Base-by-base conservation (phyloP, 2,888 invertebrate genomes). In the Quadroppia sp. region DNA sequence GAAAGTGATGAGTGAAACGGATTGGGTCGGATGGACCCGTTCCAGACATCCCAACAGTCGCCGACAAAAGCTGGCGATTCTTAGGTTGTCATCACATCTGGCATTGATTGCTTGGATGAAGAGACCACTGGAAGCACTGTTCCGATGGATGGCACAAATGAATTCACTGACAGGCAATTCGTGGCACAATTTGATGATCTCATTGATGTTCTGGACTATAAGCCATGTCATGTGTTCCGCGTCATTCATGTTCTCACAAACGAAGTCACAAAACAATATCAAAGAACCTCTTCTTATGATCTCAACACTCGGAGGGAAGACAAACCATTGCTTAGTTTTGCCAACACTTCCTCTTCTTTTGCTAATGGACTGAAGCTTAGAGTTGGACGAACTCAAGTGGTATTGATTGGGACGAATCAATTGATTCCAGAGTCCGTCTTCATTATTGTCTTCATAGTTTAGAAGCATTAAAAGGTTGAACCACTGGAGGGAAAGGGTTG, bases 181-280 rank as follows among this genome's bases (percentile, higher is more conserved):
- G 0, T 84, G 82, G 40, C 86, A 86, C 74, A 89, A 85, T 48
- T 85, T 83, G 3, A 91, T 86, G 1, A 91, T 83, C 50, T 89
- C 86, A 78, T 87, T 86, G 0, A 89, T 87, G 76, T 90, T 87
- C 80, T 89, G 89, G 13, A 88, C 87, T n/a, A 92, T 82, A 13
- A 92, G 83, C 90, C 90, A 91, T 0, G 88, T 87, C 74, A 91
- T 83, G 77, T 89, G 88, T 36, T 90, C 89, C 0, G 87, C 88
- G 82, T 90, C 89, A 53, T 86, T 85, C 23, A 89, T 83, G 80
- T 90, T 90, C 78, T 83, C 83, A 80, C 82, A 82, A 83, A 91
- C 87, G 82, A 89, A 90, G 82, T 92, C 91, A 83, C 90, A 90
- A 80, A 89, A 89, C 0, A 90, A 86, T 79, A 90, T 86, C 0